Evolutionary conservation across 2,888 invertebrate genomes (phyloP).

Genomic region (Drosophila pegasa): DNA sequence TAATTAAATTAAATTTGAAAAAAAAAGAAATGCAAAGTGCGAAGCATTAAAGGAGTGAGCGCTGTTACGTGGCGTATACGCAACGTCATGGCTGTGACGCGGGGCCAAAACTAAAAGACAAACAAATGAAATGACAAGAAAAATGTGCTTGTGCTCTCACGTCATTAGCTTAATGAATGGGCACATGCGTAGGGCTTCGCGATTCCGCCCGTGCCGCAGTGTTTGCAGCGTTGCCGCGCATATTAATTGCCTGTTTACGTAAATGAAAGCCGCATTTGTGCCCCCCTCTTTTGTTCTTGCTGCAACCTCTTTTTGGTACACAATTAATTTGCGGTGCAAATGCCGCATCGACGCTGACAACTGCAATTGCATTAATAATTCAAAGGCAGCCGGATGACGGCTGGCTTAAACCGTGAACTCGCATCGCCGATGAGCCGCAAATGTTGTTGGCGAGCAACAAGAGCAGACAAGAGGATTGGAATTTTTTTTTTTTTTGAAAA

Average conservation of each 20-base stretch:
- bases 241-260: constrained; percentile 76
- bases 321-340: constrained; percentile 59
- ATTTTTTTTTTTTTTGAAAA: too few species aligned
- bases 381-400: constrained; percentile 1
- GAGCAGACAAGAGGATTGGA: too few species aligned
- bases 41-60: background rate
- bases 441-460: too few species aligned
- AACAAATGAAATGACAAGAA: constrained; percentile 20
- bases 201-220: constrained; percentile 54
- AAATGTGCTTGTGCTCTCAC: constrained; percentile 48
- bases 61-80: constrained; percentile 21
- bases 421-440: background rate
- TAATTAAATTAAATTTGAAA: constrained; percentile 51
- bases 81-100: constrained; percentile 38
- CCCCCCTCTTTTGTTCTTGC: background rate
- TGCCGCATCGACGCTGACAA: constrained; percentile 45
- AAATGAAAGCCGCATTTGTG: constrained; percentile 49
- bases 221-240: constrained; percentile 72
- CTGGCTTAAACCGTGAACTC: constrained; percentile 26
- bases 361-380: constrained; percentile 59
- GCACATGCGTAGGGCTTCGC: background rate
- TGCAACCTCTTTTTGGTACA: constrained; percentile 9
- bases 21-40: constrained; percentile 17
- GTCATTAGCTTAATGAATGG: constrained; percentile 49
- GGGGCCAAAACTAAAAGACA: constrained; percentile 12